phyloP scores from a whole-genome alignment of 2,113 vertebrate species.

The Albula goreensis region DNA sequence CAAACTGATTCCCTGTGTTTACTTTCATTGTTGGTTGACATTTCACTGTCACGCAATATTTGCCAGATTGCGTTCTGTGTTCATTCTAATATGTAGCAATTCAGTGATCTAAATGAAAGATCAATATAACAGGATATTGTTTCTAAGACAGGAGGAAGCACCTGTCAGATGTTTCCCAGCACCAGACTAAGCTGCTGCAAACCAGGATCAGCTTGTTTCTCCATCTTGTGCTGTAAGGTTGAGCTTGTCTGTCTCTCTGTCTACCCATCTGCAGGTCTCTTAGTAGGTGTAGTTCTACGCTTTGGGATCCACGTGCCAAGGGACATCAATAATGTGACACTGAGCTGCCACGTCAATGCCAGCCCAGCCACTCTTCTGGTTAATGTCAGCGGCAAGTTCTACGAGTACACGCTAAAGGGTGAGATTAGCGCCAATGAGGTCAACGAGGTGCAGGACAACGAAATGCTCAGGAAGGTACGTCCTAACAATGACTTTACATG shows the following conservation, averaged over 20 bases:
- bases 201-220: background rate
- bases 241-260: background rate
- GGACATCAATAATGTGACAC: slow-evolving; percentile 78
- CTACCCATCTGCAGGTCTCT: slow-evolving; percentile 71
- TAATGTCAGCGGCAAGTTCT: slow-evolving; percentile 91
- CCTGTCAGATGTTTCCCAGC: background rate
- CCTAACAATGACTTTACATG: background rate
- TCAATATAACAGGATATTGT: background rate
- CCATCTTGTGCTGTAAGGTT: too few relatives aligned
- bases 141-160: background rate
- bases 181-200: background rate
- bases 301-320: slow-evolving; percentile 88
- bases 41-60: background rate
- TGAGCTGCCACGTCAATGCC: slow-evolving; percentile 84
- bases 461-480: slow-evolving; percentile 93
- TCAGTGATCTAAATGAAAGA: background rate
- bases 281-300: slow-evolving; percentile 89
- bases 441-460: slow-evolving; percentile 86
- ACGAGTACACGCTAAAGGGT: slow-evolving; percentile 91
- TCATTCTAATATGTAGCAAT: background rate
- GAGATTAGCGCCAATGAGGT: slow-evolving; percentile 84
- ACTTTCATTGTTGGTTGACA: background rate
- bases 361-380: slow-evolving; percentile 88
- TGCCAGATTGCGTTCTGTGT: background rate
- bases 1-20: background rate